Base-by-base conservation (phyloP, 1,140 invertebrate genomes). In the Drosophila tsacasi region DNA sequence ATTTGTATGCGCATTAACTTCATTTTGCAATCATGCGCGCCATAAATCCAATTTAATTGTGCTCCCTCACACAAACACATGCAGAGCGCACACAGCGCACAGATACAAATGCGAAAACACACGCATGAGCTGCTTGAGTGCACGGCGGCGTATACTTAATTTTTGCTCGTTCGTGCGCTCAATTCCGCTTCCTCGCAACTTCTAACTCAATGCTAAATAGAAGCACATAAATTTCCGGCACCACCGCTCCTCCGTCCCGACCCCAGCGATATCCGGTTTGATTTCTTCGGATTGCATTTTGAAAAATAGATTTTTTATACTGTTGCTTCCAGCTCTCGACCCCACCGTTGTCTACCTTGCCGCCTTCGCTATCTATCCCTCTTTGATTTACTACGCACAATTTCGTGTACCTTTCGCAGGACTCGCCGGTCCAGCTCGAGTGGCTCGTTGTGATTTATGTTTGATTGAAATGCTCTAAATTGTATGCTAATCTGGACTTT, bases 31-130 rank as follows among this genome's bases (percentile, higher is more conserved):
- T 90, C 79, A 90, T 80, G 85, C 79, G 81, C 84, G 75, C 68
- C 82, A 91, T 85, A 90, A 91, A 90, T 90, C 86, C 81, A 90
- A 91, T 80, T 90, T 91, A 90, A 90, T 90, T 90, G 82, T 85
- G 71, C 75, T 79, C 59, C 58, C 58, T 54, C 64, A 60, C 62
- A 60, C 32, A 49, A 23, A 25, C 21, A n/a, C n/a, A n/a, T n/a
- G n/a, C n/a, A n/a, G n/a, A n/a, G 7, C 21, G 21, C 13, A 25
- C 15, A 25, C 23, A 42, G 47, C 23, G 19, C 63, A 68, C 63
- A 47, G 21, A 71, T 39, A 73, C 40, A 49, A 46, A 71, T 54
- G 35, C 54, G 27, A 69, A 57, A 69, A 57, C 64, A 49, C 54
- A 50, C 55, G 73, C 63, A 44, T 67, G 52, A 65, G 50, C 86